Conservation (phyloP, 2,888 invertebrate genomes). For the Drosophila subquinaria region DNA sequence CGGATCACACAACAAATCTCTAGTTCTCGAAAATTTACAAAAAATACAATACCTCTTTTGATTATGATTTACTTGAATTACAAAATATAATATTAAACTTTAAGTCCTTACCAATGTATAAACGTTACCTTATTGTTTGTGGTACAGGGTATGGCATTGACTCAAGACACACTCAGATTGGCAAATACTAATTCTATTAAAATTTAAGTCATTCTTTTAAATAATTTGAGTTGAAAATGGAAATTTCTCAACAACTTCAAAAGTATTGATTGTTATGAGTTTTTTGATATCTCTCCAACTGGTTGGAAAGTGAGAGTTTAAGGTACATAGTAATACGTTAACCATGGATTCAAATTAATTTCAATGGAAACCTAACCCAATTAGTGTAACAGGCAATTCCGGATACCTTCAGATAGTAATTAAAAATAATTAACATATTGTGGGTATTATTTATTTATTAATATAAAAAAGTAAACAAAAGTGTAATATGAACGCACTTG, state of each 20-base stretch:
- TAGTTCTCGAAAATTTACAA: no score
- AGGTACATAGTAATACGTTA: no score
- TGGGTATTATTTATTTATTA: conserved; percentile 6
- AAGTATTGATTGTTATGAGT: neutral
- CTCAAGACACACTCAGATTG: no score
- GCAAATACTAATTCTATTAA: conserved; percentile 5
- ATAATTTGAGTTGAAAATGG: neutral
- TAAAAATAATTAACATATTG: neutral
- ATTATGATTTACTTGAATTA: no score
- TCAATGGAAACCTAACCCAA: no score
- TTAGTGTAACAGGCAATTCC: neutral
- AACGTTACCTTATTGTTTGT: no score
- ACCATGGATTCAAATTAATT: no score
- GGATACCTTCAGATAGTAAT: neutral
- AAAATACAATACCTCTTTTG: no score
- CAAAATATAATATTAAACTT: neutral
- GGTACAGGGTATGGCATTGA: neutral
- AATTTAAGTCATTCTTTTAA: neutral
- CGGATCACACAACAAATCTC: no score
- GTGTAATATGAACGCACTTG: neutral
- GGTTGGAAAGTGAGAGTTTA: no score
- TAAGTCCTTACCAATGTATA: neutral
- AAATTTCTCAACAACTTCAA: neutral
- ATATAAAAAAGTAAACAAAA: conserved; percentile 3
- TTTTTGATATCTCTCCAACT: neutral